Evolutionary conservation across 53 echinoderm and acorn worm species (phyloP), one percentile per base, ranked within the genome.

Genomic region (Paracentrotus lividus): DNA sequence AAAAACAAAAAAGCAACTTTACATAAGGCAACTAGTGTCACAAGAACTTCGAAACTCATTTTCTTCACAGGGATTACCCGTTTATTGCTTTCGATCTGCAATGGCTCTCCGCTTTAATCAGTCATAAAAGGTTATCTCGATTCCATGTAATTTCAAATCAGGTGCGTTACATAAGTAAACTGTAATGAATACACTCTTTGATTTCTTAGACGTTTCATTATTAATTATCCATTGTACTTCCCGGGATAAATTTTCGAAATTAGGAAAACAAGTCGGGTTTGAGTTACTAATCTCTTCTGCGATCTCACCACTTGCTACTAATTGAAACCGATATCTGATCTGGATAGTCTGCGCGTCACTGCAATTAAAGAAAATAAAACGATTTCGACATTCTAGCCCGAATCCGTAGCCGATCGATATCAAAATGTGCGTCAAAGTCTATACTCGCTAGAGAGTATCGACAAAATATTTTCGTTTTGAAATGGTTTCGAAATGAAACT

Each of bases 281-380:
- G n/a, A 27, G 44, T 81, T 81, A 81, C 81, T 81, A 81, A 81
- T 81, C 81, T 81, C 49, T 4, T 81, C 81, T 26, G 14, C 1
- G 7, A 10, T 81, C 81, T 24, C 26, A 45, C 81, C 44, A 81
- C 8, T 26, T 26, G 44, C 24, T 8, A 44, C 49, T 81, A 81
- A 81, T 81, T 81, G 81, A 49, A 81, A 81, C n/a, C 81, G 81
- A 81, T 81, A 81, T 45, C 7, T 45, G 81, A 81, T 81, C 81
- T 18, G 9, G 32, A 24, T 15, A 69, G 72, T 38, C 47, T 43
- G 81, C 47, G 1, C 29, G 8, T 67, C 67, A 40, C 23, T 47
- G 81, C 44, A 81, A n/a, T 24, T 40, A 18, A 81, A 81, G 9
- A 20, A 31, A 5, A 65, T 2, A 20, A 23, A 47, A 10, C 27